Conservation (phyloP, 92 coral and sea anemone species). For the Epizoanthus rinbou region DNA sequence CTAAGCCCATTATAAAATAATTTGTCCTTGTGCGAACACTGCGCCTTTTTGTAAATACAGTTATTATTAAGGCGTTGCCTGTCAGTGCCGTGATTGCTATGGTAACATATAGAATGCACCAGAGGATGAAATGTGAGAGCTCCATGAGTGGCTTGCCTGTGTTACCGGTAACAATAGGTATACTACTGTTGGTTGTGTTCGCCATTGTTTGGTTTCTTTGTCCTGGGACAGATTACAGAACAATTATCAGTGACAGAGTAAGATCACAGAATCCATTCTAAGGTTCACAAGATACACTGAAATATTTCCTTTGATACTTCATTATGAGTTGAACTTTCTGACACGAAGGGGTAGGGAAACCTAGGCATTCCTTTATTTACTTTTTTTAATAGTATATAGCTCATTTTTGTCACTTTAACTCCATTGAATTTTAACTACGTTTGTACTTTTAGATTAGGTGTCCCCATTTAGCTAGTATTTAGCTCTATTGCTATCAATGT, state of each 20-base stretch:
- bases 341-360: too few species aligned
- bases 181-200: constrained; percentile 34
- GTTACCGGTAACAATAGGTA: neutral
- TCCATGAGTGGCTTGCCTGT: constrained; percentile 48
- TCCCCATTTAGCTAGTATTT: too few species aligned
- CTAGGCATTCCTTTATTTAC: too few species aligned
- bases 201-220: constrained; percentile 11
- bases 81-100: constrained; percentile 60
- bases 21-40: constrained; percentile 78
- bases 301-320: too few species aligned
- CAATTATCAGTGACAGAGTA: neutral
- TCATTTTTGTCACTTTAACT: too few species aligned
- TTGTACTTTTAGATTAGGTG: too few species aligned
- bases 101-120: constrained; percentile 58
- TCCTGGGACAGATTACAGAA: neutral
- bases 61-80: constrained; percentile 75
- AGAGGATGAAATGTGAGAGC: constrained; percentile 46
- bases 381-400: too few species aligned
- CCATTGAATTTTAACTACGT: too few species aligned
- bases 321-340: too few species aligned
- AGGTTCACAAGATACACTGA: too few species aligned
- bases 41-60: constrained; percentile 75
- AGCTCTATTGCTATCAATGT: too few species aligned
- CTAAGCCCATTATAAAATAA: constrained; percentile 76
- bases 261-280: too few species aligned